Percentiles rank a stretch among this genome's conserved stretches.
phyloP scores from a whole-genome alignment of 2,888 invertebrate species.

The Drosophila fulvimacula region DNA sequence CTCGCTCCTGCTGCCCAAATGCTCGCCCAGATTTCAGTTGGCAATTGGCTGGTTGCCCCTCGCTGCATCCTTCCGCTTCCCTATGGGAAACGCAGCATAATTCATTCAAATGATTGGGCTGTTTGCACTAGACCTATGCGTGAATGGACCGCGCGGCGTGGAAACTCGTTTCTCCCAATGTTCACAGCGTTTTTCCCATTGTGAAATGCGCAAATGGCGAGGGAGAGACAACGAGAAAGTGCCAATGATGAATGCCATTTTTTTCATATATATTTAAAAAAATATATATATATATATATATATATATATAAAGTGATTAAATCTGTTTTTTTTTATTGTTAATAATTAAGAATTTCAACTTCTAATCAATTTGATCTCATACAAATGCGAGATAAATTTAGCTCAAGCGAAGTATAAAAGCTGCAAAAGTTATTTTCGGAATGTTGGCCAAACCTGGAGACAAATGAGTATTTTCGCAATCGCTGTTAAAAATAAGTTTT shows the following conservation, averaged over 20 bases:
- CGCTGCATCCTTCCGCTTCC: constrained; percentile 44
- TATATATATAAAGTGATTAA: too few relatives aligned
- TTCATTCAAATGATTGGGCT: constrained; percentile 79
- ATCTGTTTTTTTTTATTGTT: too few relatives aligned
- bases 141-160: constrained; percentile 41
- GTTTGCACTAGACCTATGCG: constrained; percentile 60
- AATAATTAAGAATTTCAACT: too few relatives aligned
- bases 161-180: constrained; percentile 65
- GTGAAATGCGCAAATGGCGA: constrained; percentile 11
- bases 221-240: constrained; percentile 12
- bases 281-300: too few relatives aligned
- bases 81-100: constrained; percentile 66
- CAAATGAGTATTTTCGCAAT: constrained; percentile 1
- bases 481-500: constrained; percentile 9
- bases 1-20: constrained; percentile 23
- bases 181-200: constrained; percentile 59
- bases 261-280: too few relatives aligned
- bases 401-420: not conserved
- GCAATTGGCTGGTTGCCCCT: constrained; percentile 26
- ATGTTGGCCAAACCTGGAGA: not conserved
- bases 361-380: not conserved
- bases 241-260: constrained; percentile 31
- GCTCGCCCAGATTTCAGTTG: constrained; percentile 36
- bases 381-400: not conserved
- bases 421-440: not conserved